Conservation (phyloP, 2,797 vertebrate species). For the Hippocampus kuda region DNA sequence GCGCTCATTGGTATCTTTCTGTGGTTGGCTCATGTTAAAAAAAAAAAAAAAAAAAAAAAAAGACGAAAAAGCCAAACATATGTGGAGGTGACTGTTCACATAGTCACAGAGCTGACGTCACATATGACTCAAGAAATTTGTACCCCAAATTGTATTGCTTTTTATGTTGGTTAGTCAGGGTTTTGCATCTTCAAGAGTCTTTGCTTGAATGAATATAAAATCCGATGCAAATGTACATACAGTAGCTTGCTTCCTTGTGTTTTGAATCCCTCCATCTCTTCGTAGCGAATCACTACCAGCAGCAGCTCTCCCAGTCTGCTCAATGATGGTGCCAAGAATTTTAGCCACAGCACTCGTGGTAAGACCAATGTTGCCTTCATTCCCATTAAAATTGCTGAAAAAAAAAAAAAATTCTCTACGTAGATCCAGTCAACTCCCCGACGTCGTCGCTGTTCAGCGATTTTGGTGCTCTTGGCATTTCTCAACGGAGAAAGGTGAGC, state of each 20-base stretch:
- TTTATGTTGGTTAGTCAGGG: too few relatives aligned
- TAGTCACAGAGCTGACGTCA: too few relatives aligned
- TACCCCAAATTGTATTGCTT: too few relatives aligned
- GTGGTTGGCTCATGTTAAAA: too few relatives aligned
- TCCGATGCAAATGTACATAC: not conserved
- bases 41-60: too few relatives aligned
- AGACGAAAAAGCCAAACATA: too few relatives aligned
- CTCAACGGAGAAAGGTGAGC: conserved; percentile 96
- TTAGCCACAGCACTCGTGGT: conserved; percentile 86
- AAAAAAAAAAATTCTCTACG: conserved; percentile 20
- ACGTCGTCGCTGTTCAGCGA: conserved; percentile 95
- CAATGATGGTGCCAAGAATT: conserved; percentile 98
- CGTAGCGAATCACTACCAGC: conserved; percentile 95
- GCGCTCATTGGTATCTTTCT: too few relatives aligned
- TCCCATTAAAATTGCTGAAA: conserved; percentile 1
- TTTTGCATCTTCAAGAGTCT: too few relatives aligned
- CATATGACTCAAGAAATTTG: too few relatives aligned
- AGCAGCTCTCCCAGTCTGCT: conserved; percentile 97
- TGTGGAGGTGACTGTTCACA: too few relatives aligned
- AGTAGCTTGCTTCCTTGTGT: not conserved
- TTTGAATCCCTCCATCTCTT: conserved; percentile 13
- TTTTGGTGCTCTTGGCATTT: conserved; percentile 93
- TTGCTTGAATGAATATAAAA: too few relatives aligned
- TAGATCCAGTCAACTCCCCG: conserved; percentile 91
- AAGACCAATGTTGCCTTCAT: conserved; percentile 33